Evolutionary conservation across 2,888 invertebrate genomes (phyloP).

Genomic region (Hydraecia micacea): DNA sequence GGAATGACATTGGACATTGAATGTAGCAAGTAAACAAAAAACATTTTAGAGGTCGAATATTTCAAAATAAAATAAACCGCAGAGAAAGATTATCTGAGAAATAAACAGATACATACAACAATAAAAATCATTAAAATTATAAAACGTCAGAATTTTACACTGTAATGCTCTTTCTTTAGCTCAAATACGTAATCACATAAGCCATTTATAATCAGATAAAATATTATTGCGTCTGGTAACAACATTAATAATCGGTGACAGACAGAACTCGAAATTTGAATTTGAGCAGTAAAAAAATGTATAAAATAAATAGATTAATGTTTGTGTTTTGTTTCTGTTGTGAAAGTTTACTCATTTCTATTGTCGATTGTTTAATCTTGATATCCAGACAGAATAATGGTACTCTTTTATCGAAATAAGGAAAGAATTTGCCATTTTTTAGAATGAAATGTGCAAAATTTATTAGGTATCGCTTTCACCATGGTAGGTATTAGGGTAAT

Average conservation of each 20-base stretch:
- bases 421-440: neutral
- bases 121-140: neutral
- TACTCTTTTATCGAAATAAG: neutral
- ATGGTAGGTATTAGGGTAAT: neutral
- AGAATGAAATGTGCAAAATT: neutral
- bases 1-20: conserved; percentile 26
- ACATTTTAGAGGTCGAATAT: too few species aligned
- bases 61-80: neutral
- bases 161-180: neutral
- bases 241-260: neutral
- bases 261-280: neutral
- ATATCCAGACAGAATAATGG: neutral
- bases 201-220: neutral
- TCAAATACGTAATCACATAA: neutral
- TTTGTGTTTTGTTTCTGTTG: neutral
- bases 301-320: neutral
- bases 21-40: conserved; percentile 24
- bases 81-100: neutral
- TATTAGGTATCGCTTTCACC: neutral
- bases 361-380: neutral
- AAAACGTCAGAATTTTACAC: neutral
- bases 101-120: neutral
- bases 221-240: neutral
- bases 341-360: neutral
- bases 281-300: neutral